Base-by-base conservation (phyloP, 2,797 vertebrate genomes). In the Hippopotamyrus pictus region DNA sequence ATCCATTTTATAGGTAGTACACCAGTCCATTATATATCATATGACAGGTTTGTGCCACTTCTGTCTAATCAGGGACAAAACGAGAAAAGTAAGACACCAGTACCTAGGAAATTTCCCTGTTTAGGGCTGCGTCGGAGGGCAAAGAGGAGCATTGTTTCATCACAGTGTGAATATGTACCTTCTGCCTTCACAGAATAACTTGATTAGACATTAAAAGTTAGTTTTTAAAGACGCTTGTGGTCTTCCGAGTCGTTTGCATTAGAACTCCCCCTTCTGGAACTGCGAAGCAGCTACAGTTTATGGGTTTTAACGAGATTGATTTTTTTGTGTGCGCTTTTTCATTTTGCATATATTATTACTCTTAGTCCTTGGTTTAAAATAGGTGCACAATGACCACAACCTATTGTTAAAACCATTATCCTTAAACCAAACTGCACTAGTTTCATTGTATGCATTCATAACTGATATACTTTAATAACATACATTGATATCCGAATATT, bases 221-320 rank as follows among this genome's bases (percentile, higher is more conserved):
- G 1, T 84, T 84, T 84, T 11, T 29, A 12, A 48, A 84, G 22
- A 44, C 82, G 44, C 44, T 9, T 29, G 11, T 48, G 11, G 19
- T 50, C 82, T 50, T n/a, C 73, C 86, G 90, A 92, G 96, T 97
- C 94, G 93, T 93, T 97, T 96, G 97, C 97, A 96, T 95, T 95
- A 95, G 96, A 97, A 96, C 94, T 93, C 96, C 96, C 96, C 96
- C 97, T 96, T 96, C 96, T 97, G 98, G 96, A 93, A 41, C 53
- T 69, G 87, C 0, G 0, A n/a, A n/a, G 88, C 92, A 93, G 93
- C 53, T 25, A 12, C 89, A 79, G 59, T 5, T 22, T 8, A 14
- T 53, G 37, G 44, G 12, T 44, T 41, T n/a, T 14, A 73, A 6
- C 11, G 3, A 25, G 41, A 59, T 7, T 8, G 82, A 84, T 50